phyloP scores from a whole-genome alignment of 1,140 invertebrate species.

The Ruditapes philippinarum region DNA sequence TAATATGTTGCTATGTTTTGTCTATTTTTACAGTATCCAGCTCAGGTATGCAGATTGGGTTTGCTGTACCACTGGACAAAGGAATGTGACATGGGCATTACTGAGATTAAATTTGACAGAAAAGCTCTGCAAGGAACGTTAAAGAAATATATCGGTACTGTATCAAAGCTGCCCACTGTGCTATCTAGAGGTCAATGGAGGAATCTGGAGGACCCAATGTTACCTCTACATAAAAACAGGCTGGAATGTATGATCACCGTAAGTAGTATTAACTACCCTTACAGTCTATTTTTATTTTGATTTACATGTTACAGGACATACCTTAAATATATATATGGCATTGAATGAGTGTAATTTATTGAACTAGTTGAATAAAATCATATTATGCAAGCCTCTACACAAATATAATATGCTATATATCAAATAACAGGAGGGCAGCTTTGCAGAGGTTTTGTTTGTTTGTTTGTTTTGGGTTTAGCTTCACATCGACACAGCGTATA shows the following conservation, averaged over 20 bases:
- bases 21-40: conserved; percentile 82
- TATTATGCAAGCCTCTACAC: too few relatives aligned
- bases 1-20: too few relatives aligned
- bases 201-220: conserved; percentile 83
- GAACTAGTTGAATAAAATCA: too few relatives aligned
- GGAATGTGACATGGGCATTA: conserved; percentile 85
- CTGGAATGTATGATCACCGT: conserved; percentile 85
- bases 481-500: too few relatives aligned
- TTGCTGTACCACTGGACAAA: conserved; percentile 86
- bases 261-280: conserved; percentile 72
- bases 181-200: conserved; percentile 80
- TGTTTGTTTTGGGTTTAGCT: too few relatives aligned
- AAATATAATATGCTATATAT: too few relatives aligned
- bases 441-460: too few relatives aligned
- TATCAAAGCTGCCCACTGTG: conserved; percentile 79
- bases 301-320: too few relatives aligned
- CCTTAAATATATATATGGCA: too few relatives aligned
- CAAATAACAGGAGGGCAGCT: too few relatives aligned
- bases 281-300: too few relatives aligned
- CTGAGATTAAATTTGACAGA: conserved; percentile 85
- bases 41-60: conserved; percentile 85
- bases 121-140: conserved; percentile 82
- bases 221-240: conserved; percentile 84
- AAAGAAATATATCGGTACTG: conserved; percentile 81
- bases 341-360: too few relatives aligned